Evolutionary conservation across 92 coral and sea anemone genomes (phyloP).

Genomic region (Bergia sp.): DNA sequence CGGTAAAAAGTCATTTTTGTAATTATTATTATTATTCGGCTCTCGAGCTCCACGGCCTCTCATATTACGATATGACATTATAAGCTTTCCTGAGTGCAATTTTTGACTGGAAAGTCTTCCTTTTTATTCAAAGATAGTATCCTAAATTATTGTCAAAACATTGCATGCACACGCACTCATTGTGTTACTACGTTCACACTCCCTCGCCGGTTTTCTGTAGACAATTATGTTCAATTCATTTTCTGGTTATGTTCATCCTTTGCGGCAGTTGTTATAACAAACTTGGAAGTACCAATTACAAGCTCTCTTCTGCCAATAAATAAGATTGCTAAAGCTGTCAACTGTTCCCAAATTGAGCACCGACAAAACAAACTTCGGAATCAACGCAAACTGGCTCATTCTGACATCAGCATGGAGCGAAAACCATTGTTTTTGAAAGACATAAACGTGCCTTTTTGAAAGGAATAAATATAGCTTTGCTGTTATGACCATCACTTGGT

Average conservation of each 20-base stretch:
- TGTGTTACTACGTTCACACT: background rate
- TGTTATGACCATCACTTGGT: constrained; percentile 62
- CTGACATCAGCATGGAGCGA: background rate
- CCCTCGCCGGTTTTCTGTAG: background rate
- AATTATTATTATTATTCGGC: background rate
- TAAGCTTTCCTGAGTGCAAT: background rate
- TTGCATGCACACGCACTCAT: background rate
- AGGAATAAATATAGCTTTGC: constrained; percentile 28
- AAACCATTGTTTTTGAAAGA: constrained; percentile 29
- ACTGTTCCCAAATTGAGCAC: constrained; percentile 29
- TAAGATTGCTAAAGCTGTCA: constrained; percentile 1
- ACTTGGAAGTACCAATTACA: constrained; percentile 30
- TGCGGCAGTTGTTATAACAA: constrained; percentile 41
- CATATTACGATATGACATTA: constrained; percentile 23
- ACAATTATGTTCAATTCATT: constrained; percentile 28
- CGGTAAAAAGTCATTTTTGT: background rate
- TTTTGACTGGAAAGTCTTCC: background rate
- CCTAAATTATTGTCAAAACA: background rate
- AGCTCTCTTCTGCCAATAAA: constrained; percentile 31
- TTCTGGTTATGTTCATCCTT: constrained; percentile 22
- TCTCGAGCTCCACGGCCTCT: constrained; percentile 26
- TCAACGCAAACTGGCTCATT: constrained; percentile 7
- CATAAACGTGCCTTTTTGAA: background rate
- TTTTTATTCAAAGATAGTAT: background rate
- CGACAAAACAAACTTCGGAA: background rate